Evolutionary conservation across 2,113 vertebrate species (phyloP).

Genomic region (Trematocara variabile): DNA sequence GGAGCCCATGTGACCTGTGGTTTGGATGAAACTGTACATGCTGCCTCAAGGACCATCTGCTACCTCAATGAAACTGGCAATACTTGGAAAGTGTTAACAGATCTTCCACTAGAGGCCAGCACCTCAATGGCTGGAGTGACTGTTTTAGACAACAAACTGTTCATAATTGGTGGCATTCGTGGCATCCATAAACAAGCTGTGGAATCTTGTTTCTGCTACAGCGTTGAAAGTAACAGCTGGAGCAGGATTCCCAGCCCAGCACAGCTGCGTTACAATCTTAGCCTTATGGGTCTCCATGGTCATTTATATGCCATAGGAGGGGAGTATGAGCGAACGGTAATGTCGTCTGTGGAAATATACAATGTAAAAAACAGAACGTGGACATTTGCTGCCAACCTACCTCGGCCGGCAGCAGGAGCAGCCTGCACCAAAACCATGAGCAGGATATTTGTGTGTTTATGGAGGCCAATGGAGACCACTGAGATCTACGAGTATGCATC

Average conservation of each 20-base stretch:
- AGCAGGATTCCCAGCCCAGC: constrained; percentile 75
- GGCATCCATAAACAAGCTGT: constrained; percentile 81
- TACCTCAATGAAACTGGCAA: constrained; percentile 82
- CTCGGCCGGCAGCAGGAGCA: constrained; percentile 72
- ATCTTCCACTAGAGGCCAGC: constrained; percentile 82
- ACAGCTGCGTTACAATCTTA: constrained; percentile 82
- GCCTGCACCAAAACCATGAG: constrained; percentile 81
- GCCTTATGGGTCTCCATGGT: constrained; percentile 75
- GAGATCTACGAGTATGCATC: constrained; percentile 79
- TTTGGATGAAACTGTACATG: constrained; percentile 73
- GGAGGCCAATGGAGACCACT: constrained; percentile 84
- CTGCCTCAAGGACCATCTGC: constrained; percentile 83
- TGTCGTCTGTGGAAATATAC: constrained; percentile 83
- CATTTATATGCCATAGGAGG: constrained; percentile 83
- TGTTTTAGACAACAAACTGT: constrained; percentile 84
- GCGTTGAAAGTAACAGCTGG: constrained; percentile 71
- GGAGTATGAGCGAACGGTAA: constrained; percentile 73
- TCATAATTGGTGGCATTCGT: constrained; percentile 82
- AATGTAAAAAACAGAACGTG: constrained; percentile 69
- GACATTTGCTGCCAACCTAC: constrained; percentile 78
- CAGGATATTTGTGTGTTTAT: constrained; percentile 86
- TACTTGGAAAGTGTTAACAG: constrained; percentile 80
- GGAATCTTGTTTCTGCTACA: constrained; percentile 83
- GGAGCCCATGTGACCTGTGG: constrained; percentile 78
- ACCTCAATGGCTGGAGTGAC: constrained; percentile 86